Evolutionary conservation across 2,888 invertebrate genomes (phyloP).

Genomic region (Dermolepida albohirtum): DNA sequence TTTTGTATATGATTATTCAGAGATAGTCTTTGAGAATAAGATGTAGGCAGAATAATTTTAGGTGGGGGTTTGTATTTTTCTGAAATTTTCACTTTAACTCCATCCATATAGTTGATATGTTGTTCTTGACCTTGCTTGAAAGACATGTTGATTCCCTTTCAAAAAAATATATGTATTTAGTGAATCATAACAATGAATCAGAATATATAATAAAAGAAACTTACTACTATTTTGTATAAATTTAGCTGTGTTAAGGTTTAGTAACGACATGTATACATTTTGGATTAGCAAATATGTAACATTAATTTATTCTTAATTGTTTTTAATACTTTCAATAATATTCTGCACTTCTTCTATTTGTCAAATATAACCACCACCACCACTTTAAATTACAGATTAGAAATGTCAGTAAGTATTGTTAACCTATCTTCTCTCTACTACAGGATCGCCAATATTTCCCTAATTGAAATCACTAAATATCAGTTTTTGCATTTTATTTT

Average conservation of each 20-base stretch:
- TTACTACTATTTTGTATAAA: conserved; percentile 23
- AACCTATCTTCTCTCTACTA: too few species aligned
- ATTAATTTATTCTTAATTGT: conserved; percentile 28
- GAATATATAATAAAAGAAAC: conserved; percentile 12
- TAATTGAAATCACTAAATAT: too few species aligned
- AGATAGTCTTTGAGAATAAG: conserved; percentile 68
- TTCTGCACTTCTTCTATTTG: conserved; percentile 5
- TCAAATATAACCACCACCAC: conserved; percentile 11
- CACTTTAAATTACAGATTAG: too few species aligned
- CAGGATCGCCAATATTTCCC: too few species aligned
- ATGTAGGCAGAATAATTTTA: conserved; percentile 72
- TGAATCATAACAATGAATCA: conserved; percentile 37
- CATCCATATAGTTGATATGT: conserved; percentile 77
- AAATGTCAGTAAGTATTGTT: too few species aligned
- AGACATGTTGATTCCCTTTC: conserved; percentile 51
- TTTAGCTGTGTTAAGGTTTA: conserved; percentile 16
- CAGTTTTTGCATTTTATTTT: too few species aligned
- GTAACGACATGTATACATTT: conserved; percentile 25
- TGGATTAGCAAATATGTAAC: conserved; percentile 21
- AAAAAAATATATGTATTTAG: conserved; percentile 22
- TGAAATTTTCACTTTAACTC: conserved; percentile 88
- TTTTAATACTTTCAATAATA: neutral
- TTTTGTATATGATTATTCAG: conserved; percentile 68
- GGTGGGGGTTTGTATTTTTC: conserved; percentile 88
- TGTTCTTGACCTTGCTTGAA: conserved; percentile 58